A percentile compares a stretch with the other conserved stretches of the same genome.
These are phyloP conservation scores for Diadophis punctatus DNA, from an alignment of 2,113 vertebrate genomes.

Conservation along the genomic window DNA sequence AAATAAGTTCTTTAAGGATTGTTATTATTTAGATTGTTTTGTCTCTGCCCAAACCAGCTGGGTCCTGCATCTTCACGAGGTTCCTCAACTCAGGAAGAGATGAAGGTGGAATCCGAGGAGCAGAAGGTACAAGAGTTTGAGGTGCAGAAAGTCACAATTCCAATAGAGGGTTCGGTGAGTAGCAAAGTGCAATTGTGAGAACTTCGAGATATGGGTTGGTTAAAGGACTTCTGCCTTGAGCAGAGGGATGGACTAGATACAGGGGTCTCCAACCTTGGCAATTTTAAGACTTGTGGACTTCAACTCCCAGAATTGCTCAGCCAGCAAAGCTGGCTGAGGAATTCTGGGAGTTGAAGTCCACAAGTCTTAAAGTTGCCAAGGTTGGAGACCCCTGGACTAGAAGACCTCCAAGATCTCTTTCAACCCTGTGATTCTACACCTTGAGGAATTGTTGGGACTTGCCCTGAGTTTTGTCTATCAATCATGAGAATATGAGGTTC, in stretches of 20 bases:
- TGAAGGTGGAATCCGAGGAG: background rate
- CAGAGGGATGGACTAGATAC: background rate
- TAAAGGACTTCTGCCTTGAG: background rate
- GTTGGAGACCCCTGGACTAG: too few relatives aligned
- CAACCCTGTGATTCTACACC: too few relatives aligned
- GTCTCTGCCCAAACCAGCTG: background rate
- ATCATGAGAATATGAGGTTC: background rate
- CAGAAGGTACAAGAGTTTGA: background rate
- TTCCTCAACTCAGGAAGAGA: background rate
- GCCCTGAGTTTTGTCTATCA: background rate
- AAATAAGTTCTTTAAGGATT: background rate
- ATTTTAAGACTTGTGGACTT: too few relatives aligned
- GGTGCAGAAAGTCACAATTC: slow-evolving; percentile 5
- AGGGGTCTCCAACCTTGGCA: too few relatives aligned
- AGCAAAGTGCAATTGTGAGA: background rate
- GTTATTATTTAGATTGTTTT: background rate
- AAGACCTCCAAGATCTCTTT: too few relatives aligned
- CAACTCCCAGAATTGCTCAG: too few relatives aligned
- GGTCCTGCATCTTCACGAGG: background rate
- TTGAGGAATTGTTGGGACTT: background rate
- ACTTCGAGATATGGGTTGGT: background rate
- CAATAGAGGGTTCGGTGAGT: slow-evolving; percentile 9
- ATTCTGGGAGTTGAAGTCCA: too few relatives aligned
- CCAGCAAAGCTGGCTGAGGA: too few relatives aligned
- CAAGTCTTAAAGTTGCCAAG: too few relatives aligned